Evolutionary conservation across 2,888 invertebrate genomes (phyloP), one percentile per base, ranked within the genome.

Genomic region (Ormyrus nitidulus): DNA sequence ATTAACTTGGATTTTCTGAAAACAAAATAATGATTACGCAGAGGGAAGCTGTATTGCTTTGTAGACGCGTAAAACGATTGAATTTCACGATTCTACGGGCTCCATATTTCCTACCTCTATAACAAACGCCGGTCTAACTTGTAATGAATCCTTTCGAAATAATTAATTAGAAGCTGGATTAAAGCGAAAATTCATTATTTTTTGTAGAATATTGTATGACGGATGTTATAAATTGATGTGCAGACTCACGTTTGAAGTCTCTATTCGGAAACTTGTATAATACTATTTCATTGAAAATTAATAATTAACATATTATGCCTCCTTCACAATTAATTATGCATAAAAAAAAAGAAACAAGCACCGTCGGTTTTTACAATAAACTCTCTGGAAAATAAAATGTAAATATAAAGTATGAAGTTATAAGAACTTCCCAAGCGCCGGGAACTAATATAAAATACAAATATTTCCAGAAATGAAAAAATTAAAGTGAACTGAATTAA

Each of bases 131-230:
- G 46, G 61, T 68, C 78, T 70, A 77, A 81, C 77, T 73, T 81
- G 81, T 81, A 79, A 79, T 77, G 77, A 73, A 77, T 76, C 75
- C 76, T 71, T 79, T 75, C 71, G 51, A 68, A 79, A 79, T 81
- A 76, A 81, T 81, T 78, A 81, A 81, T 81, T 81, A 79, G 66
- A 69, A 79, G 78, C 49, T 61, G 34, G 53, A 68, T 65, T 74
- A 70, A 79, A 70, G 65, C 70, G 59, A 59, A 49, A 46, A 77
- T 73, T 77, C 49, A 81, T 81, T 77, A 77, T 81, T 77, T 73
- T 74, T 56, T 46, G 54, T 49, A 65, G 58, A 66, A 34, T 49
- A 51, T 19, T n/a, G 64, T 48, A 65, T 53, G 46, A 46, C 53
- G 64, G 61, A 11, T 71, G 13, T 62, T 68, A 68, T 34, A 34